phyloP scores from a whole-genome alignment of 2,113 vertebrate species.

The Callorhinus ursinus region DNA sequence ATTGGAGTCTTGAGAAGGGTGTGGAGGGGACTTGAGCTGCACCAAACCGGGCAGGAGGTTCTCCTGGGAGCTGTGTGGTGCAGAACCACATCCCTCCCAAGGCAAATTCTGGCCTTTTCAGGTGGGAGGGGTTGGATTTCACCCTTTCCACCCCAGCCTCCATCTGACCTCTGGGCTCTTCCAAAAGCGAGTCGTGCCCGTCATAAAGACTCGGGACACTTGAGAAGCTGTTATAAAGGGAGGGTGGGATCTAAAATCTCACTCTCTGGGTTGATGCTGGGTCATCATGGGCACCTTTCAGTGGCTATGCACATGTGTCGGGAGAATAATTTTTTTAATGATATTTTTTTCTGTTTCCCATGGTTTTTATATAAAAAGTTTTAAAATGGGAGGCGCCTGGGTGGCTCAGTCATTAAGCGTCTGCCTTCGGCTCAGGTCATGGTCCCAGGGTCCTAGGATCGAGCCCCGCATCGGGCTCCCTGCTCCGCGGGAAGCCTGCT shows the following conservation, averaged over 20 bases:
- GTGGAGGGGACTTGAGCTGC: background rate
- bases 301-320: rapidly evolving
- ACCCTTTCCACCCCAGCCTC: too few species aligned
- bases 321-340: background rate
- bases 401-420: too few species aligned
- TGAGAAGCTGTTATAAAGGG: background rate
- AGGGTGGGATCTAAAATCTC: rapidly evolving
- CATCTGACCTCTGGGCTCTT: rapidly evolving
- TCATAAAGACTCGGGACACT: background rate
- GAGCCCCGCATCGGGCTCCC: too few species aligned
- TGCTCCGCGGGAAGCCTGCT: too few species aligned
- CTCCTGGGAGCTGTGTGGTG: background rate
- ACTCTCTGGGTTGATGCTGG: rapidly evolving
- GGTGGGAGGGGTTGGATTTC: background rate
- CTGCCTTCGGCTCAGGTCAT: too few species aligned
- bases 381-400: background rate
- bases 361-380: background rate
- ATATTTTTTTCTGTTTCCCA: background rate
- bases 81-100: background rate
- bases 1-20: background rate
- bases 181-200: rapidly evolving
- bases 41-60: background rate
- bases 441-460: too few species aligned
- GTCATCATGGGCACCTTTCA: rapidly evolving
- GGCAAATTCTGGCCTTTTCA: background rate